These are phyloP conservation scores for Tetrax tetrax DNA, from an alignment of 2,113 vertebrate genomes.

Conservation along the genomic window DNA sequence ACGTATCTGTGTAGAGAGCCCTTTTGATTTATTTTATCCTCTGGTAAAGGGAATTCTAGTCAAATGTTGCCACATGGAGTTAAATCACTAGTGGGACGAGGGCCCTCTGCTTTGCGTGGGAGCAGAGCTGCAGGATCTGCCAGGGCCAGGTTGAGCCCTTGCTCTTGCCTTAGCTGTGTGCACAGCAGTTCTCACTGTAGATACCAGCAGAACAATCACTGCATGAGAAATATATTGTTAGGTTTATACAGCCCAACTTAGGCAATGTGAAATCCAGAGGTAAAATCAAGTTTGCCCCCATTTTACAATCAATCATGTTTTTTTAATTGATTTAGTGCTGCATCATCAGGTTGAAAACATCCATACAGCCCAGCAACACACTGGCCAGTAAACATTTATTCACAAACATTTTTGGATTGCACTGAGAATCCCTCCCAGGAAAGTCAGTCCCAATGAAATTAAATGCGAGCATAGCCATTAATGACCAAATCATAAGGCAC, in stretches of 20 bases:
- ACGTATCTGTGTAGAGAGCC: background rate
- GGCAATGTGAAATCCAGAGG: background rate
- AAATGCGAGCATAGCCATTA: conserved; percentile 10
- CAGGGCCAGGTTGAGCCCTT: background rate
- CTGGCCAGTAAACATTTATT: conserved; percentile 15
- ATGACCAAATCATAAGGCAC: conserved; percentile 40
- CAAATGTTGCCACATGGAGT: conserved; percentile 44
- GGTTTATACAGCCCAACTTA: conserved; percentile 6
- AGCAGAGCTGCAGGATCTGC: background rate
- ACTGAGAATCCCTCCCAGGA: background rate
- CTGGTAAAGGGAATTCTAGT: conserved; percentile 15
- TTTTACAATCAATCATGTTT: conserved; percentile 32
- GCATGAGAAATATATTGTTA: background rate
- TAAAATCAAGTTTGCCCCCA: background rate
- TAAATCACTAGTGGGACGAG: background rate
- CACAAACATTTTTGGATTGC: background rate
- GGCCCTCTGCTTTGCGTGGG: background rate
- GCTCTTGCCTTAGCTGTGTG: background rate
- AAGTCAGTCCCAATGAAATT: conserved; percentile 18
- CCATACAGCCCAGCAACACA: background rate
- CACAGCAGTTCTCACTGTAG: background rate
- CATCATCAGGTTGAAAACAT: conserved; percentile 10
- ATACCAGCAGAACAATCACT: background rate
- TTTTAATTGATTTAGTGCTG: conserved; percentile 52
- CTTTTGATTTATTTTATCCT: conserved; percentile 27